Evolutionary conservation across 2,113 vertebrate genomes (phyloP).

Genomic region (Ameiurus melas): DNA sequence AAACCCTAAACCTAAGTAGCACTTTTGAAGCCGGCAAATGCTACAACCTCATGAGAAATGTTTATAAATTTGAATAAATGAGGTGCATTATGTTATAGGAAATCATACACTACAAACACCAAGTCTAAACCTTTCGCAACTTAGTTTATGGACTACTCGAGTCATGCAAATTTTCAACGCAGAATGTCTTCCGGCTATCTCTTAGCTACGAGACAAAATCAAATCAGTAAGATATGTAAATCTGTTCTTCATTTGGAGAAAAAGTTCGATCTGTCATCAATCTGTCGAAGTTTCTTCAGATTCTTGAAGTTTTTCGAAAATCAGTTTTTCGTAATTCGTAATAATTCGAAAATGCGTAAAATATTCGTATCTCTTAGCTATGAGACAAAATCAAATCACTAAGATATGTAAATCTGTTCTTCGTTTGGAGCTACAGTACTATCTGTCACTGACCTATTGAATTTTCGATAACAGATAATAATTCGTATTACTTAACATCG

Average conservation of each 20-base stretch:
- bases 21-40: neutral
- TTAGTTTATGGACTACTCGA: neutral
- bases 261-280: neutral
- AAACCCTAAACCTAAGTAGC: neutral
- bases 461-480: neutral
- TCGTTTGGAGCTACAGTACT: neutral
- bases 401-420: neutral
- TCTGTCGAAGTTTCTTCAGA: neutral
- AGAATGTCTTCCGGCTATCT: neutral
- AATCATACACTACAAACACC: too few relatives aligned
- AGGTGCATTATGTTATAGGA: too few relatives aligned
- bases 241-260: neutral
- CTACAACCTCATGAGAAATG: neutral
- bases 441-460: too few relatives aligned
- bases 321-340: neutral
- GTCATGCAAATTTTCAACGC: neutral
- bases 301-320: neutral
- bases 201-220: neutral
- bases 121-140: neutral
- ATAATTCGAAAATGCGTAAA: too few relatives aligned
- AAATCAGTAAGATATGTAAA: neutral
- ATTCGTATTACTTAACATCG: neutral
- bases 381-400: neutral
- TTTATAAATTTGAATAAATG: too few relatives aligned
- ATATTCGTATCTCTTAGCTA: neutral